phyloP scores from a whole-genome alignment of 2,888 invertebrate genomes.

The Orgyia antiqua region DNA sequence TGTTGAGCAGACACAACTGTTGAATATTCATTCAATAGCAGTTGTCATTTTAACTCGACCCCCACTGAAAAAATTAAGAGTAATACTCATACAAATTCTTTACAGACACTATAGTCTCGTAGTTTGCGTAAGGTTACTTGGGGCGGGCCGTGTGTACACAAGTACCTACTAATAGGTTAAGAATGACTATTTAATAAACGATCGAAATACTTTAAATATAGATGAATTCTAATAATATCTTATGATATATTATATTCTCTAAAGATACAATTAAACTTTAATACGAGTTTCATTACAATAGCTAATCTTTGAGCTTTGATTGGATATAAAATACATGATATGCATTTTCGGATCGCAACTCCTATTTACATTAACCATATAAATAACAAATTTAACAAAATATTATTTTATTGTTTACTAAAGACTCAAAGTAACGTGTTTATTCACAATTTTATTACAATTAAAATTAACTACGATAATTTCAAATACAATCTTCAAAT shows the following conservation, averaged over 20 bases:
- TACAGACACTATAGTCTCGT: no score
- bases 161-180: conserved; percentile 17
- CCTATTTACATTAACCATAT: conserved; percentile 47
- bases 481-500: no score
- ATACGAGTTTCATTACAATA: conserved; percentile 37
- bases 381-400: conserved; percentile 61
- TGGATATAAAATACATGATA: conserved; percentile 54
- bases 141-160: no score
- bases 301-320: conserved; percentile 51
- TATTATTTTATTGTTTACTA: conserved; percentile 30
- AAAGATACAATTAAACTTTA: conserved; percentile 30
- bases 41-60: no score
- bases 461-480: no score
- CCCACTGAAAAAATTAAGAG: no score
- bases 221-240: conserved; percentile 22
- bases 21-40: no score
- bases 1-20: no score
- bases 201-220: conserved; percentile 20
- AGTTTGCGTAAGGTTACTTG: no score
- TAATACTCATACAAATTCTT: no score
- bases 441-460: conserved; percentile 22
- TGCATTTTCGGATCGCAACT: conserved; percentile 42
- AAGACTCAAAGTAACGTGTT: conserved; percentile 28
- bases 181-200: conserved; percentile 14
- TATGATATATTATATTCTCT: conserved; percentile 31